A percentile compares a stretch with the other conserved stretches of the same genome.
Conservation (phyloP, 2,888 invertebrate species). For the Tetramorium bicarinatum region DNA sequence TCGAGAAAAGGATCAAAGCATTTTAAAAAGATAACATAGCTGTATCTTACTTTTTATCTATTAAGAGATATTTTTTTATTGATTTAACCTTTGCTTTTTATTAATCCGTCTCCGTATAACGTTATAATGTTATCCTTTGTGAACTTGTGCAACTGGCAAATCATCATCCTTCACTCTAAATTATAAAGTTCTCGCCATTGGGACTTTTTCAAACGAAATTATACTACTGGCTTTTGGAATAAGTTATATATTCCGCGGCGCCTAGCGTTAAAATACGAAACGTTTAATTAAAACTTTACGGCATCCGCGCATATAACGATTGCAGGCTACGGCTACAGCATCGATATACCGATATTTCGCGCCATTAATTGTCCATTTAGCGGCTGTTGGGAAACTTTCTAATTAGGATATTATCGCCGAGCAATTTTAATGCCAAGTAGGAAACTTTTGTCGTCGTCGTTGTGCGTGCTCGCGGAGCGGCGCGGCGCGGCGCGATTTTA, state of each 20-base stretch:
- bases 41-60: not conserved
- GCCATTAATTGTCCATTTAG: conserved; percentile 48
- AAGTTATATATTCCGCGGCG: conserved; percentile 24
- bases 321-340: not conserved
- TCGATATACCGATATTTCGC: conserved; percentile 48
- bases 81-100: not conserved
- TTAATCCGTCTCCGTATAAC: not conserved
- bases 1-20: not conserved
- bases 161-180: conserved; percentile 37
- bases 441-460: conserved; percentile 31
- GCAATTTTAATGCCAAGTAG: conserved; percentile 35
- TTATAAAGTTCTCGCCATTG: conserved; percentile 42
- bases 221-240: conserved; percentile 30
- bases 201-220: conserved; percentile 38
- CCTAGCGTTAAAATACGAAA: conserved; percentile 46
- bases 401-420: conserved; percentile 49
- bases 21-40: not conserved
- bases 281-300: conserved; percentile 55
- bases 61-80: not conserved
- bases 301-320: conserved; percentile 33
- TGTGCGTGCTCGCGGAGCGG: not conserved
- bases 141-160: conserved; percentile 12
- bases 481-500: conserved; percentile 16
- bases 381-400: conserved; percentile 40
- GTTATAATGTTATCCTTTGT: not conserved